Evolutionary conservation across 2,888 invertebrate genomes (phyloP).

Genomic region (Dynastes grantii): DNA sequence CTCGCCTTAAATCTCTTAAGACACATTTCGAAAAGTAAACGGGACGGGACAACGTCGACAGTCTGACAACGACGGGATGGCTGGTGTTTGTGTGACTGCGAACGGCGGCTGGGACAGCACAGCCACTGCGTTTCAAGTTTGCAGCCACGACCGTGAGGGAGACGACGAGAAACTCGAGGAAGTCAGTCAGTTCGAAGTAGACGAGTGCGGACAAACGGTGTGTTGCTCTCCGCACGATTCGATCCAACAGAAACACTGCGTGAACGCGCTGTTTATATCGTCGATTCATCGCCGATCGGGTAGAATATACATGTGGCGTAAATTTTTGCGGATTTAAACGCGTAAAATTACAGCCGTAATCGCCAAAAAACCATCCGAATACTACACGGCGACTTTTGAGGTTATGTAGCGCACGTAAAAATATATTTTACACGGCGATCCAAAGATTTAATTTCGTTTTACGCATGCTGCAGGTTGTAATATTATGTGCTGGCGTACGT

Average conservation of each 20-base stretch:
- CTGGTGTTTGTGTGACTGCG: constrained; percentile 30
- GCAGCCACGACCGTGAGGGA: constrained; percentile 47
- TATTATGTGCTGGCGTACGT: constrained; percentile 60
- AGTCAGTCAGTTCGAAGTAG: constrained; percentile 48
- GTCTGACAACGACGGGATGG: constrained; percentile 30
- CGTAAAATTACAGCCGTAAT: constrained; percentile 51
- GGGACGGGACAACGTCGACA: constrained; percentile 27
- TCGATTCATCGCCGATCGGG: constrained; percentile 1
- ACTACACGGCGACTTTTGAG: constrained; percentile 35
- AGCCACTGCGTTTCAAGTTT: constrained; percentile 49
- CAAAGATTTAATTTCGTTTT: constrained; percentile 67
- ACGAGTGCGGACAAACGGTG: constrained; percentile 32
- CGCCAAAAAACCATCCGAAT: constrained; percentile 4
- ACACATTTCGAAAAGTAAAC: constrained; percentile 46
- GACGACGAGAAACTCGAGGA: constrained; percentile 44
- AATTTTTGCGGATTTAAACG: constrained; percentile 53
- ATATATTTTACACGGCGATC: constrained; percentile 20
- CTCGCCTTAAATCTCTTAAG: constrained; percentile 57
- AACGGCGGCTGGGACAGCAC: constrained; percentile 34
- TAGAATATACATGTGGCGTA: constrained; percentile 3
- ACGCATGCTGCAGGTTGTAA: constrained; percentile 62
- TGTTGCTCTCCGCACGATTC: constrained; percentile 38
- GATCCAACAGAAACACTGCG: constrained; percentile 26
- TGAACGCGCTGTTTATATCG: constrained; percentile 30
- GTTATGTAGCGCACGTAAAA: constrained; percentile 44